Evolutionary conservation across 2,113 vertebrate genomes (phyloP).

Genomic region (Paracanthobrama guichenoti): DNA sequence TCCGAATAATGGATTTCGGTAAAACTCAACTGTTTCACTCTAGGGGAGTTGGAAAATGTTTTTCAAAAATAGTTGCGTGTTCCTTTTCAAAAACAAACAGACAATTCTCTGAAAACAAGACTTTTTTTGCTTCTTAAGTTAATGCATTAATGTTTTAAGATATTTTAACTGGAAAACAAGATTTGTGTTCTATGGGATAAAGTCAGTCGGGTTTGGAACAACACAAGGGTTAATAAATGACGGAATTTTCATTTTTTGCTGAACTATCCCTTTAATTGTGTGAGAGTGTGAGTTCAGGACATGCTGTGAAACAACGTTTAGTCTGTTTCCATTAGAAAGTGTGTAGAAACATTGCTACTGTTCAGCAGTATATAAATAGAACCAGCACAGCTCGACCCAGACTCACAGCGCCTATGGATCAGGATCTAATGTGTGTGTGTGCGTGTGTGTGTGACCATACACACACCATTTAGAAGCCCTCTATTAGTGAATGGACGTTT

Average conservation of each 20-base stretch:
- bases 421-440: background rate
- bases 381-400: conserved; percentile 36
- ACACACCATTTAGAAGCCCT: conserved; percentile 14
- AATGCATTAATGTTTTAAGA: background rate
- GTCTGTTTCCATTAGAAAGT: conserved; percentile 26
- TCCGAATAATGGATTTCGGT: no score
- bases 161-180: no score
- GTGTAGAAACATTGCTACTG: conserved; percentile 11
- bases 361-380: conserved; percentile 31
- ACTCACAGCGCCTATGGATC: conserved; percentile 25
- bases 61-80: no score
- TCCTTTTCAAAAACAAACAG: no score
- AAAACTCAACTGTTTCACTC: no score
- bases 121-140: background rate
- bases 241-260: background rate
- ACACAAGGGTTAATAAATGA: background rate
- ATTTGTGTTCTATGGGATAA: background rate
- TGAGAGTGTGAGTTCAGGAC: background rate
- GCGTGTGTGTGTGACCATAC: background rate
- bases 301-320: conserved; percentile 10
- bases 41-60: background rate
- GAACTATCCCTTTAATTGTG: background rate
- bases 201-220: background rate
- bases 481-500: conserved; percentile 41
- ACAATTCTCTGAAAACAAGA: background rate